Conservation (phyloP, 2,888 invertebrate genomes). For the Trichacis sp. region DNA sequence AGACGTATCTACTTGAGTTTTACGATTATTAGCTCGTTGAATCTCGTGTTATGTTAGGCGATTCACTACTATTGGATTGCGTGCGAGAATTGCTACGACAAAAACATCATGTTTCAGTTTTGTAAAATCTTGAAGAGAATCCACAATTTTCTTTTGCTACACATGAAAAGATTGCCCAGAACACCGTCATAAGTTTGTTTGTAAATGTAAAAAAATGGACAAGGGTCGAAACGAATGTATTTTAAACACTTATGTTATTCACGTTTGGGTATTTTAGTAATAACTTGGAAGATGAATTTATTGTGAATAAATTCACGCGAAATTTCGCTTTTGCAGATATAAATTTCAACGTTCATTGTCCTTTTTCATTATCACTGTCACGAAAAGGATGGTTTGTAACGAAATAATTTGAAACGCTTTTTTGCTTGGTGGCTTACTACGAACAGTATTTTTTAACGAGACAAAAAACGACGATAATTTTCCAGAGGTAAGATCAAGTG, state of each 20-base stretch:
- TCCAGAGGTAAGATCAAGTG: not conserved
- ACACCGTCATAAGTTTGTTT: too few relatives aligned
- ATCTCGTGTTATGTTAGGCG: not conserved
- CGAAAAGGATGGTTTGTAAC: not conserved
- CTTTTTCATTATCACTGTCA: not conserved
- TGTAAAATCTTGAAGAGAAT: too few relatives aligned
- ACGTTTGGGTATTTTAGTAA: too few relatives aligned
- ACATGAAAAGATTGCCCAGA: too few relatives aligned
- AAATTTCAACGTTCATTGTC: too few relatives aligned
- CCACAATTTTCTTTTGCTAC: too few relatives aligned
- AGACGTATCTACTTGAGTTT: slow-evolving; percentile 13
- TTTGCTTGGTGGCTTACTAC: not conserved
- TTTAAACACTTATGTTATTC: too few relatives aligned
- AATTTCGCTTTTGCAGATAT: too few relatives aligned
- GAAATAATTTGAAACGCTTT: not conserved
- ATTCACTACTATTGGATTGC: not conserved
- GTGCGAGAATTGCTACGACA: not conserved
- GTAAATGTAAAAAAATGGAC: too few relatives aligned
- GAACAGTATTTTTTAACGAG: slow-evolving; percentile 3
- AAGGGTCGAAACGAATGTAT: too few relatives aligned
- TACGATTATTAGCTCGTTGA: slow-evolving; percentile 11
- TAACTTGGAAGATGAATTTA: too few relatives aligned
- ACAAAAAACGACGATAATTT: not conserved
- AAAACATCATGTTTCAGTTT: not conserved
- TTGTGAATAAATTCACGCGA: too few relatives aligned